Percentiles rank a stretch among this genome's conserved stretches.
Conservation (phyloP, 1,140 invertebrate species). For the Zaprionus lachaisei region DNA sequence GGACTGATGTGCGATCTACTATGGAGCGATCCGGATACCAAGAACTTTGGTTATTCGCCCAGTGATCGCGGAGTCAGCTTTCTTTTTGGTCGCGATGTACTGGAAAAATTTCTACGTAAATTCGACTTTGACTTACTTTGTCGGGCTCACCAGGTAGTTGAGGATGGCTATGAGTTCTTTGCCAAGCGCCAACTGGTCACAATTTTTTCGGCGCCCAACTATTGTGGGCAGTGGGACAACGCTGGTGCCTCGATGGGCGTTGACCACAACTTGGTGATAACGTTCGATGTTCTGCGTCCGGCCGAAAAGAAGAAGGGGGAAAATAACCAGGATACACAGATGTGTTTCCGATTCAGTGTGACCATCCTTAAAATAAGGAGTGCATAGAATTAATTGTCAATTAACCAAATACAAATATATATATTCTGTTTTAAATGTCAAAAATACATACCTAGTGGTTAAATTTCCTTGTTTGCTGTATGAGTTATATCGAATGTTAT, state of each 20-base stretch:
- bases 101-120: constrained; percentile 95
- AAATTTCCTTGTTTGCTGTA: constrained; percentile 33
- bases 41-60: constrained; percentile 94
- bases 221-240: constrained; percentile 97
- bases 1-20: constrained; percentile 97
- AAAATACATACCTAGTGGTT: constrained; percentile 6
- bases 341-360: neutral
- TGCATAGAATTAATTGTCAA: constrained; percentile 28
- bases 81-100: constrained; percentile 96
- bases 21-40: constrained; percentile 99
- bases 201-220: constrained; percentile 89
- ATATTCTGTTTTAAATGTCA: neutral
- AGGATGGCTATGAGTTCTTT: constrained; percentile 99
- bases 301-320: neutral
- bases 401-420: neutral
- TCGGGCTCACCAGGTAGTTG: constrained; percentile 98
- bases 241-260: constrained; percentile 99
- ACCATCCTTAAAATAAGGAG: too few relatives aligned
- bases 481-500: neutral
- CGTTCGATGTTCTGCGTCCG: constrained; percentile 86
- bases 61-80: constrained; percentile 98
- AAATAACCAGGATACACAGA: neutral
- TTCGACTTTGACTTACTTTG: constrained; percentile 98
- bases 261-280: constrained; percentile 99
- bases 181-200: constrained; percentile 99